These are phyloP conservation scores for Lonchura striata DNA, from an alignment of 2,113 vertebrate genomes.

Conservation along the genomic window DNA sequence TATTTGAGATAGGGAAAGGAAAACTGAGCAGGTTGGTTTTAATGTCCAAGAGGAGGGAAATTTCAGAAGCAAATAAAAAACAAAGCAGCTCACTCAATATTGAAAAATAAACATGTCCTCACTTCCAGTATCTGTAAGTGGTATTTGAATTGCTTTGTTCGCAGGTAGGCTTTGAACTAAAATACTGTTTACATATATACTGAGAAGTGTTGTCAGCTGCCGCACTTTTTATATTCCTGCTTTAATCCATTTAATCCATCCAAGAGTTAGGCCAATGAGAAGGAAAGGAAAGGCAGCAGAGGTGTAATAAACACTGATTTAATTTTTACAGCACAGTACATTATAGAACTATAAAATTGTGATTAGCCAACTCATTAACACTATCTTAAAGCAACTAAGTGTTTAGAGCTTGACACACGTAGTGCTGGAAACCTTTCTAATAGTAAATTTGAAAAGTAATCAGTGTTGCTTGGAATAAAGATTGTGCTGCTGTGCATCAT, in stretches of 20 bases:
- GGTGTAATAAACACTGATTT: slow-evolving; percentile 44
- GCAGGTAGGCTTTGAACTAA: not conserved
- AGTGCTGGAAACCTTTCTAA: slow-evolving; percentile 11
- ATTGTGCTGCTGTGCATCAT: not conserved
- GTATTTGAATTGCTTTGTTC: not conserved
- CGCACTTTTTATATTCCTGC: not conserved
- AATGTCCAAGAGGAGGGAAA: not conserved
- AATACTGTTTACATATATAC: not conserved
- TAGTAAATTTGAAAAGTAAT: not conserved
- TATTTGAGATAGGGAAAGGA: not conserved
- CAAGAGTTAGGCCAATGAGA: not conserved
- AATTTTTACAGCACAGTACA: slow-evolving; percentile 17
- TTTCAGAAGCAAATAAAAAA: not conserved
- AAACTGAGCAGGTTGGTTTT: not conserved
- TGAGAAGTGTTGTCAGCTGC: not conserved
- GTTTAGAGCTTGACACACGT: slow-evolving; percentile 8
- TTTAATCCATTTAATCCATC: slow-evolving; percentile 13
- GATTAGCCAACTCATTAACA: slow-evolving; percentile 58
- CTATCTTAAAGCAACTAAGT: slow-evolving; percentile 34
- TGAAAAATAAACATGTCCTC: not conserved
- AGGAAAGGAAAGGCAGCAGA: not conserved
- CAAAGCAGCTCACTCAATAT: not conserved
- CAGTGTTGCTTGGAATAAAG: not conserved
- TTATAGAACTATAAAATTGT: slow-evolving; percentile 46
- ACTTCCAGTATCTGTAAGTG: not conserved